Evolutionary conservation across 2,113 vertebrate species (phyloP).

Genomic region (Crotalus tigris): DNA sequence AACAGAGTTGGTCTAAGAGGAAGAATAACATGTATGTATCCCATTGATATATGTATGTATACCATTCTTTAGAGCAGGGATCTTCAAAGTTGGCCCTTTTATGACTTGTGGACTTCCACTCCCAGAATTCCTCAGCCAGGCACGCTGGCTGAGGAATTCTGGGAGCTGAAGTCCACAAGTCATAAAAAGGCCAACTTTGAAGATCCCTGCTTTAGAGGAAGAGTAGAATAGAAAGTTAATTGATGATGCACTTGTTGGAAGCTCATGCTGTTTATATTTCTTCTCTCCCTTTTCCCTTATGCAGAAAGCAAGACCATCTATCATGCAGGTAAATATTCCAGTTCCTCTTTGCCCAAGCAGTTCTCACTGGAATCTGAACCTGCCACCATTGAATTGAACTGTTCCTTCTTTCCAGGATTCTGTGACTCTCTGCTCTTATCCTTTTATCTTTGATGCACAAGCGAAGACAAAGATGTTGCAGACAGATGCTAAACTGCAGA

Average conservation of each 20-base stretch:
- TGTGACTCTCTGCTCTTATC: constrained; percentile 94
- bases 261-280: constrained; percentile 19
- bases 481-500: constrained; percentile 95
- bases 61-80: no score
- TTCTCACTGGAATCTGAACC: constrained; percentile 10
- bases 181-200: no score
- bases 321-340: constrained; percentile 81
- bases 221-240: background rate
- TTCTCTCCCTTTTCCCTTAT: constrained; percentile 5
- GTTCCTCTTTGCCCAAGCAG: constrained; percentile 11
- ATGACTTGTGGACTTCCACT: no score
- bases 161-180: no score
- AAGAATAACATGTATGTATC: background rate
- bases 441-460: constrained; percentile 94
- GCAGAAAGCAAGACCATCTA: constrained; percentile 87
- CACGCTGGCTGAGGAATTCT: no score
- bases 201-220: background rate
- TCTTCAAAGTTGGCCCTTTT: no score
- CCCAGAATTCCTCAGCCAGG: no score
- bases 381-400: constrained; percentile 7
- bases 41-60: no score
- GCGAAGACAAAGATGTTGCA: constrained; percentile 98
- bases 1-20: background rate
- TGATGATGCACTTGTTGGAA: background rate
- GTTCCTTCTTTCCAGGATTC: constrained; percentile 73